Evolutionary conservation across 2,888 invertebrate genomes (phyloP), one percentile per base, ranked within the genome.

Genomic region (Archips xylosteana): DNA sequence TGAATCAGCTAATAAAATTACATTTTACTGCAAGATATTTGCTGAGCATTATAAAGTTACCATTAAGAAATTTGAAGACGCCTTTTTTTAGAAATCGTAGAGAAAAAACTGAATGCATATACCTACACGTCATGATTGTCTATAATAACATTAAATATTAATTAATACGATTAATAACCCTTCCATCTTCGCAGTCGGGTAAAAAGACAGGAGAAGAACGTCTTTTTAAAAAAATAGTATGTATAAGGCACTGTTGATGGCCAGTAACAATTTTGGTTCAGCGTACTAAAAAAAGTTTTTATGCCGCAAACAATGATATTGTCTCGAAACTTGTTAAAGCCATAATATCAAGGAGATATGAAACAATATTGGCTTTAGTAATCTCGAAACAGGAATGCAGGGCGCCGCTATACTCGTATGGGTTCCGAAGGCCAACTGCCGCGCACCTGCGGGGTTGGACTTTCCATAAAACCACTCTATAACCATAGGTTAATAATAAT

Each of bases 331-430:
- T 32, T 57, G 66, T 57, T 57, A 15, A 71, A 71, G 45, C 57
- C 70, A 63, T 63, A 70, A 13, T 47, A 32, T 64, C 13, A 70
- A 64, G 63, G 63, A 47, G 57, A 10, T 70, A 70, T 63, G 47
- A 70, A 64, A 71, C 64, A 64, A 49, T 64, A 64, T 57, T 64
- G 45, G 39, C 57, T 36, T 66, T 66, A 66, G 54, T 57, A 57
- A 67, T 67, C 42, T 59, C 49, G 42, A 60, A 64, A 57, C 70
- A 59, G 60, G 71, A 71, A 71, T 71, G 65, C 66, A 60, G 60
- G 65, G 65, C 49, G 49, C 36, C 71, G 68, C 45, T 60, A 23
- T 23, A 45, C 39, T 39, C 39, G 39, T 70, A 70, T 63, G 63
- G 63, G 63, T 57, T 62, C 15, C 54, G 36, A 70, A 70, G 70